Conservation (phyloP, 2,888 invertebrate species). For the Frankliniella fusca region DNA sequence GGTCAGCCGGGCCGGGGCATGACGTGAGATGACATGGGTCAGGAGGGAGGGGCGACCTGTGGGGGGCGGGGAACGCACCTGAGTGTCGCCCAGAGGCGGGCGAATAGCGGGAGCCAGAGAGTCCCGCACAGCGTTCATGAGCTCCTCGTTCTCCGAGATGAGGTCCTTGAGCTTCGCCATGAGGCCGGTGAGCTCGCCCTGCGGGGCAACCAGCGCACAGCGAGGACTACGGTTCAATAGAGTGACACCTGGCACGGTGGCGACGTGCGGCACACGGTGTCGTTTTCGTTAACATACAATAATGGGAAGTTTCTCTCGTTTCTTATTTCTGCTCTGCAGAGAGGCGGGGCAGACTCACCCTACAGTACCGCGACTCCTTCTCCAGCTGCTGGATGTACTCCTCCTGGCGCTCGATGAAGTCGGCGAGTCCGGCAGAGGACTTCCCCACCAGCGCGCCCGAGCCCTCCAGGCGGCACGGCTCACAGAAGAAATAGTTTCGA, state of each 20-base stretch:
- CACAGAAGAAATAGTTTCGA: too few relatives aligned
- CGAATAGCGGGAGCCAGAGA: slow-evolving; percentile 46
- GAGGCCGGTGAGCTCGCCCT: slow-evolving; percentile 63
- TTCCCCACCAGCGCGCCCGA: neutral
- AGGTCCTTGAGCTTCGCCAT: slow-evolving; percentile 80
- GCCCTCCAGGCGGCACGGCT: slow-evolving; percentile 8
- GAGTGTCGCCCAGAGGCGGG: slow-evolving; percentile 53
- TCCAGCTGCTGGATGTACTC: slow-evolving; percentile 83
- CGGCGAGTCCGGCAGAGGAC: slow-evolving; percentile 65
- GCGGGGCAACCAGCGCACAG: slow-evolving; percentile 19
- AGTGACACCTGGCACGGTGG: neutral
- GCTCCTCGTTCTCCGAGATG: slow-evolving; percentile 74
- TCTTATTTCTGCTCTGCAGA: too few relatives aligned
- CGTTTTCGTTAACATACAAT: too few relatives aligned
- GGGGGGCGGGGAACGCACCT: slow-evolving; percentile 44
- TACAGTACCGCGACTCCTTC: slow-evolving; percentile 77
- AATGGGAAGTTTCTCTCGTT: too few relatives aligned
- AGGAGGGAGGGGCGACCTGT: slow-evolving; percentile 27
- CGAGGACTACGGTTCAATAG: slow-evolving; percentile 21
- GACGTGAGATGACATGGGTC: too few relatives aligned
- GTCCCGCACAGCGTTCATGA: slow-evolving; percentile 46
- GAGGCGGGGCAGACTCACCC: slow-evolving; percentile 50
- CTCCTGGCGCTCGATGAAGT: slow-evolving; percentile 79
- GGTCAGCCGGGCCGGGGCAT: slow-evolving; percentile 40
- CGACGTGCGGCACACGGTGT: too few relatives aligned